Conservation (phyloP, 2,888 invertebrate genomes). For the Drosophila pseudotakahashii region DNA sequence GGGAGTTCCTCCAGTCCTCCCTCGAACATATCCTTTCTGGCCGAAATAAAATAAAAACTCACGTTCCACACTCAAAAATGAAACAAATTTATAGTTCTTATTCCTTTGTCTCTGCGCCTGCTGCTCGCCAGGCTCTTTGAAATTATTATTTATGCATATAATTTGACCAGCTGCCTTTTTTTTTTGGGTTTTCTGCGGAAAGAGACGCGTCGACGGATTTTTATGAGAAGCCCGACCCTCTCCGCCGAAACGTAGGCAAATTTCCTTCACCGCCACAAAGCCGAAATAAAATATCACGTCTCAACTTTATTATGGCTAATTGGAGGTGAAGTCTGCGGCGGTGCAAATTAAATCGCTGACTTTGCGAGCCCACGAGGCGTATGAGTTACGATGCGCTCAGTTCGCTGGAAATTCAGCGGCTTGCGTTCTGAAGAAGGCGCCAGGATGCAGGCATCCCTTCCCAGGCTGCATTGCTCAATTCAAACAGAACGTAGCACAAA, state of each 20-base stretch:
- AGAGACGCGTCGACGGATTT: conserved; percentile 42
- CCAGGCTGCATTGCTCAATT: conserved; percentile 44
- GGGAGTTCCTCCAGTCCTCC: conserved; percentile 30
- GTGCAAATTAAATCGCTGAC: conserved; percentile 52
- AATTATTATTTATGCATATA: conserved; percentile 83
- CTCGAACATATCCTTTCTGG: conserved; percentile 53
- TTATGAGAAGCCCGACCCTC: conserved; percentile 52
- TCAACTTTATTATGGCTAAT: conserved; percentile 81
- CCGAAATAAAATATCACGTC: conserved; percentile 81
- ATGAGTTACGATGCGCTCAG: conserved; percentile 72
- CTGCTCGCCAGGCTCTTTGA: conserved; percentile 43
- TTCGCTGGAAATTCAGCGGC: conserved; percentile 64
- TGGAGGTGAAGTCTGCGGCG: conserved; percentile 53
- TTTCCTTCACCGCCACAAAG: conserved; percentile 49
- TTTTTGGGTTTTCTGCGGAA: conserved; percentile 60
- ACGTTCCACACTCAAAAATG: conserved; percentile 48
- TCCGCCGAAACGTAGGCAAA: conserved; percentile 69
- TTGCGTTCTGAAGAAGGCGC: conserved; percentile 39
- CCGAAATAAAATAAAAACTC: conserved; percentile 36
- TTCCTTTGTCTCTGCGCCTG: conserved; percentile 44
- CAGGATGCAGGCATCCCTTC: conserved; percentile 31
- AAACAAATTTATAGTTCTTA: conserved; percentile 66
- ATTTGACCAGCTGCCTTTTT: conserved; percentile 78
- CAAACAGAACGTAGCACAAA: conserved; percentile 70
- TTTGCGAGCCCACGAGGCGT: conserved; percentile 64